phyloP scores from a whole-genome alignment of 2,888 invertebrate genomes.

The Bombylius discolor region DNA sequence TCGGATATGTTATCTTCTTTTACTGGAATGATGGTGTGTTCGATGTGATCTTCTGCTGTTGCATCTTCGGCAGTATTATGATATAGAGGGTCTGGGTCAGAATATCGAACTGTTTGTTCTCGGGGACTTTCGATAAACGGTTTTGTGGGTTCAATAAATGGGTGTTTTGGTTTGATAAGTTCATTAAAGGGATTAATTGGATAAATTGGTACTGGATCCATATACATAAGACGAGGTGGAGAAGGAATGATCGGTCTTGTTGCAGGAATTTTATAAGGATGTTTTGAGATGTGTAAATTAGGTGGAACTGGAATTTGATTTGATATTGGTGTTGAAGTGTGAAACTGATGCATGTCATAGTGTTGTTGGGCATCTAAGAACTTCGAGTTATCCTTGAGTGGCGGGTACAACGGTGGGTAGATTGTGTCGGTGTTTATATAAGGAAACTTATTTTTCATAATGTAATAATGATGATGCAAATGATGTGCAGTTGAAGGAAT shows the following conservation, averaged over 20 bases:
- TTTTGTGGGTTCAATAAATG: slow-evolving; percentile 7
- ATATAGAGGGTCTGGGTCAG: slow-evolving; percentile 41
- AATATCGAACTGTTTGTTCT: slow-evolving; percentile 33
- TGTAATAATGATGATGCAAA: slow-evolving; percentile 36
- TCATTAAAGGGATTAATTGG: slow-evolving; percentile 16
- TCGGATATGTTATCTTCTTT: background rate
- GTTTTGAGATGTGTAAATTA: slow-evolving; percentile 1
- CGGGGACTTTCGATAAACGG: slow-evolving; percentile 25
- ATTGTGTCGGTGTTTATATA: background rate
- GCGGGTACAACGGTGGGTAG: too few species aligned
- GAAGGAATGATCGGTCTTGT: slow-evolving; percentile 17
- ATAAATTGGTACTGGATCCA: slow-evolving; percentile 12
- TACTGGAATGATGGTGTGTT: background rate
- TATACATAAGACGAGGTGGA: slow-evolving; percentile 11
- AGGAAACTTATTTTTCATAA: slow-evolving; percentile 14
- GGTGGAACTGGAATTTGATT: slow-evolving; percentile 12
- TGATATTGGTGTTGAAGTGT: slow-evolving; percentile 1
- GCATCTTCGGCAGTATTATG: slow-evolving; percentile 9
- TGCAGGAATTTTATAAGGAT: slow-evolving; percentile 6
- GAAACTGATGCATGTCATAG: background rate
- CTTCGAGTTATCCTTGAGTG: too few species aligned
- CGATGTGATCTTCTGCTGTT: background rate
- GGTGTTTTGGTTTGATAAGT: slow-evolving; percentile 19
- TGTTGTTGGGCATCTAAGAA: background rate
- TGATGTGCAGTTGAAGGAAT: slow-evolving; percentile 26